phyloP scores from a whole-genome alignment of 2,113 vertebrate species.

The Brachyhypopomus occidentalis region DNA sequence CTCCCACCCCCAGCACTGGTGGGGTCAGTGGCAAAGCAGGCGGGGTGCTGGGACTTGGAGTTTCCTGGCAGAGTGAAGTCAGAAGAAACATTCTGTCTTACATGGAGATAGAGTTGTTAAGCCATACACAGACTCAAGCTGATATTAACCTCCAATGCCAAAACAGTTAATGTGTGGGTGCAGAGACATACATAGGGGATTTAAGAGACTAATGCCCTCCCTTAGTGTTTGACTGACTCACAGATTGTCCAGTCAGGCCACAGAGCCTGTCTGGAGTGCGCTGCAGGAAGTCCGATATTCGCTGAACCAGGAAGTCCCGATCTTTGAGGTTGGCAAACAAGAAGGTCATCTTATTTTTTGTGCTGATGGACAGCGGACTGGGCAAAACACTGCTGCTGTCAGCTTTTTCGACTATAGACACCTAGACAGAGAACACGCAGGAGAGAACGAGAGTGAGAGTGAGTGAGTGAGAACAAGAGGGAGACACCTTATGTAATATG shows the following conservation, averaged over 20 bases:
- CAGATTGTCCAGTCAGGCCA: constrained; percentile 56
- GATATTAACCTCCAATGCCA: too few relatives aligned
- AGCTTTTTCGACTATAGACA: constrained; percentile 95
- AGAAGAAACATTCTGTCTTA: background rate
- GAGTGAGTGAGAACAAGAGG: background rate
- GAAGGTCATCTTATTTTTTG: constrained; percentile 97
- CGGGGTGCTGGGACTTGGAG: constrained; percentile 63
- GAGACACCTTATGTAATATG: background rate
- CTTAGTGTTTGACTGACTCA: constrained; percentile 52
- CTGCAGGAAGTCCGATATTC: constrained; percentile 96
- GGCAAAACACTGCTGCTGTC: constrained; percentile 94
- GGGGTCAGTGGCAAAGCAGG: constrained; percentile 55
- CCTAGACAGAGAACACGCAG: constrained; percentile 70
- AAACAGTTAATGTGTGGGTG: too few relatives aligned
- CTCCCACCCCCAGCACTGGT: constrained; percentile 48
- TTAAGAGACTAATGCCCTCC: background rate
- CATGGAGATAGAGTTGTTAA: background rate
- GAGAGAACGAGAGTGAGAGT: background rate
- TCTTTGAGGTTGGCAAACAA: constrained; percentile 97
- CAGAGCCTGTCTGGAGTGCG: constrained; percentile 81
- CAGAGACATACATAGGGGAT: background rate
- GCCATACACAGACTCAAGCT: too few relatives aligned
- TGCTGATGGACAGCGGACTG: constrained; percentile 96
- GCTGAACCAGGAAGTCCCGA: constrained; percentile 93
- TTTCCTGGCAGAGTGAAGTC: constrained; percentile 53